Evolutionary conservation across 1,140 invertebrate genomes (phyloP).

Genomic region (Diachasma alloeum): DNA sequence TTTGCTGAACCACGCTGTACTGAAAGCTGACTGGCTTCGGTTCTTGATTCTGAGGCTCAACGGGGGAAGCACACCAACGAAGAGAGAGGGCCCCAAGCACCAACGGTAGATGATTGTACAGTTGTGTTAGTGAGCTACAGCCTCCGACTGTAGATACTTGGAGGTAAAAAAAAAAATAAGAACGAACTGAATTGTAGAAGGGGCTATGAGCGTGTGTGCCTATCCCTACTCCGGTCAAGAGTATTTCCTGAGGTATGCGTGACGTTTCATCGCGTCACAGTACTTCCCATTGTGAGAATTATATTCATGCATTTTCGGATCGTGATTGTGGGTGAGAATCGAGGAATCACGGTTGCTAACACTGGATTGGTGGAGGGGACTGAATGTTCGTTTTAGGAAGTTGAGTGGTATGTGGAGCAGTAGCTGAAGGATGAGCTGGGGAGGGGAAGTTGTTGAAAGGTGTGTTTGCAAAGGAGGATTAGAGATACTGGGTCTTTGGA

Average conservation of each 20-base stretch:
- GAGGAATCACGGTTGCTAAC: neutral
- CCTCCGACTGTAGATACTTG: neutral
- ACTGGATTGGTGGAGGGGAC: neutral
- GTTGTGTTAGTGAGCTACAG: neutral
- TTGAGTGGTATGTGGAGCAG: neutral
- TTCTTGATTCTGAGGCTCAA: neutral
- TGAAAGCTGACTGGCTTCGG: neutral
- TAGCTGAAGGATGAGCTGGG: neutral
- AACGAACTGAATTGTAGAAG: too few relatives aligned
- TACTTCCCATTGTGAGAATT: neutral
- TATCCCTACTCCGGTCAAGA: too few relatives aligned
- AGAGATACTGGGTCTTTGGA: too few relatives aligned
- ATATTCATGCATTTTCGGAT: neutral
- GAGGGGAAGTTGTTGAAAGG: neutral
- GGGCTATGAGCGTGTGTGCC: neutral
- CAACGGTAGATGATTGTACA: neutral
- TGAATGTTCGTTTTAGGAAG: neutral
- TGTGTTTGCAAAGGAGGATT: neutral
- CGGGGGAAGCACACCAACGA: neutral
- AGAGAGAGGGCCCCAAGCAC: neutral
- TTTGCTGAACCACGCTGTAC: neutral
- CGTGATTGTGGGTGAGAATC: neutral
- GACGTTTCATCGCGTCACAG: neutral
- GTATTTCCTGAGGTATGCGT: slow-evolving; percentile 11
- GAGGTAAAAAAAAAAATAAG: too few relatives aligned